Base-by-base conservation (phyloP, 2,888 invertebrate species). In the Eristalis pertinax region DNA sequence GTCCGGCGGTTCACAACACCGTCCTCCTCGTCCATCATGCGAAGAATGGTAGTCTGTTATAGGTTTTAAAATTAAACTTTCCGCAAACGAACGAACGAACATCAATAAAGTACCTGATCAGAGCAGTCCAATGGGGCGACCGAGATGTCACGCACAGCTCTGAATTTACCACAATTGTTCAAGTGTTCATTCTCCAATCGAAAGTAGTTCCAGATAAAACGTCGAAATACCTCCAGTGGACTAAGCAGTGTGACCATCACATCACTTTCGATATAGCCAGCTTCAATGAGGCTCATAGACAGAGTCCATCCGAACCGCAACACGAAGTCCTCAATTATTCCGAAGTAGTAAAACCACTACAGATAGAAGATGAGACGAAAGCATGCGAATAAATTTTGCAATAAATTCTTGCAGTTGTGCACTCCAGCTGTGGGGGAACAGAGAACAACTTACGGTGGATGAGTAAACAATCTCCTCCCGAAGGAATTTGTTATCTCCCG, bases 161-260 rank as follows among this genome's bases (percentile, higher is more conserved):
- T 94, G 94, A 98, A 98, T 93, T 96, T 95, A 93, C 97, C 97
- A 92, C 97, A 97, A 93, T 97, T 97, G 93, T 98, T 97, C 83
- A 98, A 93, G 92, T 98, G 97, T 91, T 97, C 97, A 93, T 98
- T 97, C 93, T 97, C 97, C 89, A 97, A 93, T 1, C 97, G 97
- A 94, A 97, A 97, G 91, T 96, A 97, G 92, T 97, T 97, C 97
- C 97, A 97, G 15, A 98, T 95, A 92, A 97, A 98, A 70, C 96
- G 93, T 84, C 95, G 94, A 91, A 96, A 95, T 2, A 96, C 96
- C 93, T 96, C 96, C 56, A 96, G 91, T 0, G 95, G 95, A 76
- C 96, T 94, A 43, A 96, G 90, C 85, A 96, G 93, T 3, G 95
- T 95, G 62, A 95, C 94, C 94, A 96, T 95, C 68, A 96, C 93